Conservation (phyloP, 2,113 vertebrate genomes). For the Hippocampus abdominalis region DNA sequence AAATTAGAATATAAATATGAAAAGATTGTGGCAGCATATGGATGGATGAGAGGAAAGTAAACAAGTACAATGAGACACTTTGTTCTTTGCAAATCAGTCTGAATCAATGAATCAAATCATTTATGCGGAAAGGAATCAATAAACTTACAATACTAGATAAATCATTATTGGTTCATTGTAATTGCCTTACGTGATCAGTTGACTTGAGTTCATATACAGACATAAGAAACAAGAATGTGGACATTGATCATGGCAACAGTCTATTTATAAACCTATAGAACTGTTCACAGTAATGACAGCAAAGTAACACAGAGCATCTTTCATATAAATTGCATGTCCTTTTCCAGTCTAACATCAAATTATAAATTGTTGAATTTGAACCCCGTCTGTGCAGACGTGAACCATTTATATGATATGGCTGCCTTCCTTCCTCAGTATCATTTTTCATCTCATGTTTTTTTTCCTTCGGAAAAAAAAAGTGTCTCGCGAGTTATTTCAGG, state of each 20-base stretch:
- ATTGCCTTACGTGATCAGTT: constrained; percentile 49
- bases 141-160: constrained; percentile 54
- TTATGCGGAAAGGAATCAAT: constrained; percentile 43
- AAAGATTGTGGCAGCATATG: constrained; percentile 46
- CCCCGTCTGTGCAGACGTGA: constrained; percentile 11
- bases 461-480: not conserved
- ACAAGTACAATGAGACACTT: constrained; percentile 34
- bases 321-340: constrained; percentile 14
- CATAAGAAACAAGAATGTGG: constrained; percentile 57
- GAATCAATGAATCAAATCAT: constrained; percentile 28
- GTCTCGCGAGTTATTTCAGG: not conserved
- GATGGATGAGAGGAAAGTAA: constrained; percentile 22
- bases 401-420: constrained; percentile 37
- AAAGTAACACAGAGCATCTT: not conserved
- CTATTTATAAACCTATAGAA: not conserved
- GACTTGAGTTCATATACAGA: constrained; percentile 52
- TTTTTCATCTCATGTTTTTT: constrained; percentile 1
- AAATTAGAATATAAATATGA: constrained; percentile 49
- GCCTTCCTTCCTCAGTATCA: constrained; percentile 30
- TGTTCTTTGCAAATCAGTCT: constrained; percentile 28
- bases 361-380: constrained; percentile 6
- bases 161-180: constrained; percentile 47
- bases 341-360: constrained; percentile 31
- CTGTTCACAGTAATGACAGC: not conserved
- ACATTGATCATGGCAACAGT: not conserved